Base-by-base conservation (phyloP, 2,888 invertebrate genomes). In the Molorchus minor region DNA sequence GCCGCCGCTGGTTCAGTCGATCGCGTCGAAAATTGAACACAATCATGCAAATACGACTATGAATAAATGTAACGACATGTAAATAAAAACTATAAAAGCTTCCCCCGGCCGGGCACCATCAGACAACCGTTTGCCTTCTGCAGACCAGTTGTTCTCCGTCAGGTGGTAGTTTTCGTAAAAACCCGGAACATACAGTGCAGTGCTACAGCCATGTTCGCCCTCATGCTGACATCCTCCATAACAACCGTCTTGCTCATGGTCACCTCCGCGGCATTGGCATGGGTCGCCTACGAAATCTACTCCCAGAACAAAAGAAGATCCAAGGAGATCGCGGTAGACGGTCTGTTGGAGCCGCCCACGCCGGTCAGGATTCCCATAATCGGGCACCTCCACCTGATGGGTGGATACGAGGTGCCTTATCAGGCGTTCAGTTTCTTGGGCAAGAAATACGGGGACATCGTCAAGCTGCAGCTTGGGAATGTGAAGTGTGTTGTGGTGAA, bases 401-500 rank as follows among this genome's bases (percentile, higher is more conserved):
- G 82, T 2, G 83, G 84, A 10, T 84, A 86, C 73, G 83, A 85
- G 61, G 82, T 86, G 1, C 87, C 87, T 0, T 87, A 86, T 73
- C 84, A 86, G 70, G 86, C 84, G 0, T 87, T 87, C 73, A 80
- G 79, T 17, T 80, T 79, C 15, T 76, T 87, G 29, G 82, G 81
- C 25, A 78, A 78, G 62, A 79, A 80, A 47, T 86, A 84, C 74
- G 86, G 86, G n/a, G 78, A 82, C 49, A 79, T 87, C 5, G 78
- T 86, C 60, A 82, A 82, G 58, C 71, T 87, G n/a, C 79, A 82
- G 57, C 74, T 87, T 68, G 87, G 87, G 7, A 81, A 79, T 35
- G 81, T 85, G 10, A 81, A 82, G 29, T 85, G 86, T 69, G 79
- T 86, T 35, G 84, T 87, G 59, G 83, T 87, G 13, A 86, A 85